These are phyloP conservation scores for Sisor rabdophorus DNA, from an alignment of 2,113 vertebrate species.

Conservation along the genomic window DNA sequence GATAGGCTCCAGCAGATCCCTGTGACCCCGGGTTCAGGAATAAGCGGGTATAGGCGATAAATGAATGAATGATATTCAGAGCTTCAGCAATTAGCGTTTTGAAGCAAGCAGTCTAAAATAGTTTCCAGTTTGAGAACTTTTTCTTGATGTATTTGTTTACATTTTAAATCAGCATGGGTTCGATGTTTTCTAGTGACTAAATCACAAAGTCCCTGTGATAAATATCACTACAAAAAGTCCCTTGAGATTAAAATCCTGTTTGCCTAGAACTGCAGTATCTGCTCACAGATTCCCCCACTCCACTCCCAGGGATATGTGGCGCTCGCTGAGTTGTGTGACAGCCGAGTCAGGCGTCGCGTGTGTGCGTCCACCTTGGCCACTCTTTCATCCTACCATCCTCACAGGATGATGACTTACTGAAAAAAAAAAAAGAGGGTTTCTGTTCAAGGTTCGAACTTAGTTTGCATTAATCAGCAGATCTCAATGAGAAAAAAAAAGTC, in stretches of 20 bases:
- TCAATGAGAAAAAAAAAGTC: constrained; percentile 22
- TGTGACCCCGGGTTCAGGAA: too few relatives aligned
- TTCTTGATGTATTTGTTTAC: not conserved
- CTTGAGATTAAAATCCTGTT: constrained; percentile 1
- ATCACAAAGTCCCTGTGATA: constrained; percentile 9
- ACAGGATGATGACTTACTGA: constrained; percentile 1
- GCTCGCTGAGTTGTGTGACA: constrained; percentile 23
- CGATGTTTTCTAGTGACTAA: not conserved
- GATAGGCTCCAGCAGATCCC: too few relatives aligned
- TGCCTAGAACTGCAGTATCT: constrained; percentile 28
- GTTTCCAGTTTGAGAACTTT: not conserved
- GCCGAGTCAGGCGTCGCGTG: not conserved
- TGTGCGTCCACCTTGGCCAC: constrained; percentile 19
- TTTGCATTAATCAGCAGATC: constrained; percentile 38
- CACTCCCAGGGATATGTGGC: constrained; percentile 6
- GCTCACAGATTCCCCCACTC: constrained; percentile 21
- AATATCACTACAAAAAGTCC: not conserved
- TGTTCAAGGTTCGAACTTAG: constrained; percentile 31
- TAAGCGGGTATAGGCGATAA: too few relatives aligned
- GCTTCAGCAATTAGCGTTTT: not conserved
- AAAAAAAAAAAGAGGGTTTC: constrained; percentile 15
- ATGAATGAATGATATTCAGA: too few relatives aligned
- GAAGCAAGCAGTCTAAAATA: not conserved
- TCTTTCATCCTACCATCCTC: constrained; percentile 32
- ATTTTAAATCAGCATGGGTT: not conserved